These are phyloP conservation scores for Rostratula benghalensis DNA, from an alignment of 2,113 vertebrate genomes.

Conservation along the genomic window DNA sequence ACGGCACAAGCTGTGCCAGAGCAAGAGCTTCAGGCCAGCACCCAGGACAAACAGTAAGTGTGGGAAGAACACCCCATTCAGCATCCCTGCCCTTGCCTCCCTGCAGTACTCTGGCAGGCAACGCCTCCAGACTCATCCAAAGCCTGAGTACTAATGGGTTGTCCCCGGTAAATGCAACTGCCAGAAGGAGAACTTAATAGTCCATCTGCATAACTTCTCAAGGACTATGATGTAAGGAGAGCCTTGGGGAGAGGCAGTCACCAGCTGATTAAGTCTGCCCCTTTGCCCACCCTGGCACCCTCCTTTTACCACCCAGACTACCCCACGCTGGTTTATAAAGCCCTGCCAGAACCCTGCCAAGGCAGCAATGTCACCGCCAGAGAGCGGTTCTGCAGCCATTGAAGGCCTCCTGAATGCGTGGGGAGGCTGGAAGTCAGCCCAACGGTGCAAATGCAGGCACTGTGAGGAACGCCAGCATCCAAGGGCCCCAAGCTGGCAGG, in stretches of 20 bases:
- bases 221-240: not conserved
- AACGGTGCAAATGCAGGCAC: not conserved
- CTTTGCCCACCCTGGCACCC: not conserved
- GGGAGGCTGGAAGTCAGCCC: not conserved
- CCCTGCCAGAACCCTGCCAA: not conserved
- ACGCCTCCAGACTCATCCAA: not conserved
- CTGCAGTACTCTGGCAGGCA: not conserved
- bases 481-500: not conserved
- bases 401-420: not conserved
- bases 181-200: not conserved
- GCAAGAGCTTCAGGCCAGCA: not conserved
- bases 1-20: not conserved
- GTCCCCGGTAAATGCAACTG: not conserved
- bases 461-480: fast-evolving
- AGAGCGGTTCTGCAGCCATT: not conserved
- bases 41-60: not conserved
- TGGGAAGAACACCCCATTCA: not conserved
- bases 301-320: not conserved
- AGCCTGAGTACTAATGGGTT: not conserved
- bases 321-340: not conserved
- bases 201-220: not conserved
- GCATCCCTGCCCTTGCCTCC: not conserved
- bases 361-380: not conserved
- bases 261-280: not conserved
- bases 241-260: not conserved